Evolutionary conservation across 1,140 invertebrate genomes (phyloP), one percentile per base, ranked within the genome.

Genomic region (Aphelinus certus): DNA sequence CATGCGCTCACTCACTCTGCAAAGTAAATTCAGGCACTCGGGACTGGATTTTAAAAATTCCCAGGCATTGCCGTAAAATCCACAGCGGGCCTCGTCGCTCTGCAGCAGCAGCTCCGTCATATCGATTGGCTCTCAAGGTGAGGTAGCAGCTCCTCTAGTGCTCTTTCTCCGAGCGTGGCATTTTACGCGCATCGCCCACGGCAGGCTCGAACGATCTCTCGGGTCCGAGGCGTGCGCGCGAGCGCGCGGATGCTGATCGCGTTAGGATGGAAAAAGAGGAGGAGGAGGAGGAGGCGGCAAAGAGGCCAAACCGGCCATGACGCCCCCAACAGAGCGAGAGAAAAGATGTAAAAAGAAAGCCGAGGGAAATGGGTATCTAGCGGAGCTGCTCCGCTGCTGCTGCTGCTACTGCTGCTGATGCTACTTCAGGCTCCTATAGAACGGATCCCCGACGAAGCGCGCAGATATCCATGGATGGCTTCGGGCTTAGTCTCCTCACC

Each of bases 161-260:
- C 64, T 42, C 47, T 73, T 10, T n/a, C 9, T 57, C 43, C n/a
- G n/a, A 65, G 47, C 64, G 5, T 46, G 57, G 67, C 61, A 70
- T 61, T 75, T 65, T 75, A 68, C 64, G 61, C 63, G 69, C 72
- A 74, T 63, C 67, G 57, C 76, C 71, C 71, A 77, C 7, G 53
- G 60, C 75, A 76, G 60, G 64, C 69, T 76, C 64, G 60, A 76
- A 72, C 64, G 64, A 55, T 71, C 69, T 26, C 26, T 69, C 53
- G 42, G 56, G 64, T n/a, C 48, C 42, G 46, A 58, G 45, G 6
- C 55, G 69, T 57, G 55, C 71, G 73, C 51, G 75, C 75, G 76
- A 42, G 6, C 55, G 69, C 63, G 55, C 71, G 73, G 58, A 77
- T 77, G 76, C 76, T 77, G 76, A 75, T 77, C 68, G 62, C 57